Base-by-base conservation (phyloP, 2,888 invertebrate species). In the Oscheius myriophilus region DNA sequence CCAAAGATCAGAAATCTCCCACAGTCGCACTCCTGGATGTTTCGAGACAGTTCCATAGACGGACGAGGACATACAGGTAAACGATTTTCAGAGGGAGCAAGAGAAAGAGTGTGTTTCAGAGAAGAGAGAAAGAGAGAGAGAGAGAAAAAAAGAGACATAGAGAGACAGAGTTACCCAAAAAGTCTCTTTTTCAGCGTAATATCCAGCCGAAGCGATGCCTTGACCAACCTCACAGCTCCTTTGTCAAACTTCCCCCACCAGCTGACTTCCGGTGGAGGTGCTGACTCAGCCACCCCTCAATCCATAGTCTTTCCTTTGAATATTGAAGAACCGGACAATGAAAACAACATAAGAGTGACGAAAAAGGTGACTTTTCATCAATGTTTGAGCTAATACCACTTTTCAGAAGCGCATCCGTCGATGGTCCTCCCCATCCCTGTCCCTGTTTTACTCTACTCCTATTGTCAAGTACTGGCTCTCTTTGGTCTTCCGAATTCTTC, bases 391-490 rank as follows among this genome's bases (percentile, higher is more conserved):
- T 59, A 51, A 18, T 3, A 11, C 23, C 11, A 11, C 0, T 21
- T 11, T 49, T 49, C 63, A 75, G 70, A 73, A 67, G 33, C 59
- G 71, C 42, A 74, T 77, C 46, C 69, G 74, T 43, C 67, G 73
- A 21, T 75, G 75, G 39, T 68, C 72, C 16, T 55, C 80, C n/a
- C 80, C 80, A 0, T 58, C 77, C 11, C 61, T 87, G 4, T 78
- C 82, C 57, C 75, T 84, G 21, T 84, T 88, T 68, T 88, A 88
- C 86, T 82, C 83, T 39, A 87, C 88, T 33, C 88, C 88, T 0
- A 86, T 88, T 69, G 87, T 88, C 59, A 88, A 88, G 71, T 88
- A 87, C 76, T 88, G 88, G 88, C 71, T 87, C 0, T 87, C 87
- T 18, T 86, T 88, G 71, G 79, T 87, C 18, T 84, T 84, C 66